Percentiles rank a stretch among this genome's conserved stretches.
These are phyloP conservation scores for Lepisosteus osseus DNA, from an alignment of 2,113 vertebrate species.

Conservation along the genomic window DNA sequence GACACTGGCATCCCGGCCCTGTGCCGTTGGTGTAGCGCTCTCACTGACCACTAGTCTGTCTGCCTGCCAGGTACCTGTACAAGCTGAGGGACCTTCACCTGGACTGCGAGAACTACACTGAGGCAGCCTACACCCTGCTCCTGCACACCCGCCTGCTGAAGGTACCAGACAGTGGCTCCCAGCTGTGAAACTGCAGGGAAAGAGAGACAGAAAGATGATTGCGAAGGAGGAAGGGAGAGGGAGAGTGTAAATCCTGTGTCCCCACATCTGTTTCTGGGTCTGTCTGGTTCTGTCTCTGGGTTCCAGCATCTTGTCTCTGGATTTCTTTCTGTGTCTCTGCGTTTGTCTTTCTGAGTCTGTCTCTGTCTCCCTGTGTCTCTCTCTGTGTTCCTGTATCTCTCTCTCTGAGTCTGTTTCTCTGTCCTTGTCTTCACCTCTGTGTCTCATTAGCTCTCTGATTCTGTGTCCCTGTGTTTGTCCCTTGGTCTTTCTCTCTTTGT, in stretches of 20 bases:
- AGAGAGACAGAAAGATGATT: neutral
- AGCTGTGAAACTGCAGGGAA: conserved; percentile 40
- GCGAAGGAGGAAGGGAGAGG: conserved; percentile 15
- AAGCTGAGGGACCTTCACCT: conserved; percentile 93
- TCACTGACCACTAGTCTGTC: neutral
- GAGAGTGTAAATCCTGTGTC: neutral
- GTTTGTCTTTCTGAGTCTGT: neutral
- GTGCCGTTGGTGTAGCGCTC: no score
- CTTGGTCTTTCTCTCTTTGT: conserved; percentile 10
- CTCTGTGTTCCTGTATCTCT: neutral
- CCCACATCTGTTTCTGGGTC: neutral
- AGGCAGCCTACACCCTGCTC: conserved; percentile 90
- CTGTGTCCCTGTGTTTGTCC: neutral
- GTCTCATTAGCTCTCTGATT: neutral
- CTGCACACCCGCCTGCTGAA: conserved; percentile 93
- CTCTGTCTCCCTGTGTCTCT: neutral
- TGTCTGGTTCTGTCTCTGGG: neutral
- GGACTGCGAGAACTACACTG: conserved; percentile 93
- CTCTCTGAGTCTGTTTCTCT: neutral
- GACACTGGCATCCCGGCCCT: no score
- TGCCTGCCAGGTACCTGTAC: conserved; percentile 83
- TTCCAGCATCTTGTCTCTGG: conserved; percentile 1
- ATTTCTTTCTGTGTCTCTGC: neutral
- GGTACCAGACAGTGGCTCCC: conserved; percentile 55
- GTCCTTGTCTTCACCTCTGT: neutral